Conservation (phyloP, 2,113 vertebrate species). For the Opisthocomus hoazin region DNA sequence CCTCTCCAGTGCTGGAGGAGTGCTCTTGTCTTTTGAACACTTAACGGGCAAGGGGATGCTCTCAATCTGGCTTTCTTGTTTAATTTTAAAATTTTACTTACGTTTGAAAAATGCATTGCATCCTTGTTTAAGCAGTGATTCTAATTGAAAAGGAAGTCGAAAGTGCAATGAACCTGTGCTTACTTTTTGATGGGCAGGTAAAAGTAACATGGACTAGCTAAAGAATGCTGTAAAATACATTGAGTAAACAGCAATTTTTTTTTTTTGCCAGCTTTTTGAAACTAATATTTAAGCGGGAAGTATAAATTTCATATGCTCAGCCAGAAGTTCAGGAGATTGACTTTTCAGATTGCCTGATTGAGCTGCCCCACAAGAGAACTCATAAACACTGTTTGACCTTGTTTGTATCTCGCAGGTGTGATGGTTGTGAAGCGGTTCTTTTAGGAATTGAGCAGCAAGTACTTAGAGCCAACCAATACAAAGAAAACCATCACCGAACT, state of each 20-base stretch:
- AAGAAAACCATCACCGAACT: conserved; percentile 76
- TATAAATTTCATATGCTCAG: neutral
- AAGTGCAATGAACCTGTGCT: neutral
- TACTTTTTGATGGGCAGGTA: neutral
- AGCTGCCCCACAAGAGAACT: neutral
- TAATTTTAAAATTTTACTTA: neutral
- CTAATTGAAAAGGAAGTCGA: neutral
- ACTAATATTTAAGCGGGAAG: neutral
- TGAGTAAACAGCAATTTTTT: neutral
- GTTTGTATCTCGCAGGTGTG: conserved; percentile 71
- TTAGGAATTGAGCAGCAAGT: conserved; percentile 82
- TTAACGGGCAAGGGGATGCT: neutral
- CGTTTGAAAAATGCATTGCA: neutral
- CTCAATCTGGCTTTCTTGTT: neutral
- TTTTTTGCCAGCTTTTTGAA: neutral
- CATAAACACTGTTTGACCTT: neutral
- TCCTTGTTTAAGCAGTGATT: neutral
- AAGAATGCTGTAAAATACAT: neutral
- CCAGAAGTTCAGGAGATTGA: neutral
- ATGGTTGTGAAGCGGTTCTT: conserved; percentile 78
- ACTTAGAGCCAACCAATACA: conserved; percentile 77
- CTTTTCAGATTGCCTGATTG: neutral
- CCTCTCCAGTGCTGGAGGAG: neutral
- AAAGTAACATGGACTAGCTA: neutral
- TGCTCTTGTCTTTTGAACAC: neutral